Evolutionary conservation across 2,113 vertebrate genomes (phyloP), one percentile per base, ranked within the genome.

Genomic region (Corynorhinus townsendii): DNA sequence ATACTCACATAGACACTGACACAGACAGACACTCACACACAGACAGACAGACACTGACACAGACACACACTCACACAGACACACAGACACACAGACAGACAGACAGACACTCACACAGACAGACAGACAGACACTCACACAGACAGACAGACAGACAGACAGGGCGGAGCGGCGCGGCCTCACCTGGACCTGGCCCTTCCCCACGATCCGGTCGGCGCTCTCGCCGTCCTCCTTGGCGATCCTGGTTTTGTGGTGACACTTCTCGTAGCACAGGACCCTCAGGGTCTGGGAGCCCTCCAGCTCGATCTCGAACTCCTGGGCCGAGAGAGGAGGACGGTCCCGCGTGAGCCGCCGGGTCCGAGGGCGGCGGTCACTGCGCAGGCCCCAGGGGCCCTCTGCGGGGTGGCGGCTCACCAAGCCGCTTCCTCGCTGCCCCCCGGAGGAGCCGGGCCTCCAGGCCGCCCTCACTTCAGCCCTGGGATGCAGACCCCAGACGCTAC

Each of bases 261-360:
- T 99, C 76, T 99, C 99, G 5, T 99, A 99, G 97, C 99, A 99
- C 91, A 99, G 98, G 90, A 99, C 98, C 96, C 99, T 97, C 96
- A 99, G 90, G 1, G 99, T 99, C 81, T 99, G 99, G 1, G 99
- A 99, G 86, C 99, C 99, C 96, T 99, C 99, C 95, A 99, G 98
- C 96, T 99, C 99, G 3, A 99, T 99, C 97, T 99, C 99, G 94
- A 99, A 99, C 98, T 99, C 99, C 99, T 99, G 92, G 11, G 95
- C 43, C 71, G 54, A 45, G 16, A 89, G 71, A 80, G 26, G 33
- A 72, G 33, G 24, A 19, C 28, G 90, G 95, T 40, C 20, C 6
- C 1, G 28, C 12, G 24, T 79, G 54, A 93, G 16, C 24, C 33
- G 35, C 33, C 16, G 52, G 82, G 86, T 52, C 43, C 12, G 2